phyloP scores from a whole-genome alignment of 2,113 vertebrate species.

The Chionis minor region DNA sequence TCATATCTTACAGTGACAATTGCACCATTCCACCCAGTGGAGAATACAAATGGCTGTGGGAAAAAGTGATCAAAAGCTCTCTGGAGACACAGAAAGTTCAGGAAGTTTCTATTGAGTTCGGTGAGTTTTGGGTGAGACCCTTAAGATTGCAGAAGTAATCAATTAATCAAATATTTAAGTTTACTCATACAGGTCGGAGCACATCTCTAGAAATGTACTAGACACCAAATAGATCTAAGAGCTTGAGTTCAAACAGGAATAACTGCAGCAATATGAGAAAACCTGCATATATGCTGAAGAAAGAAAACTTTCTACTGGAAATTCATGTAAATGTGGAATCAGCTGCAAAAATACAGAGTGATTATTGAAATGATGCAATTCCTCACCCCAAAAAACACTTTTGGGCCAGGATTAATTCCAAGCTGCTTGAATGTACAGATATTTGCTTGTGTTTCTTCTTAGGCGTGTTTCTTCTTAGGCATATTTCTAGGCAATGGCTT shows the following conservation, averaged over 20 bases:
- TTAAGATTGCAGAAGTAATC: not conserved
- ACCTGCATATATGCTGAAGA: not conserved
- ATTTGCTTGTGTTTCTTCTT: not conserved
- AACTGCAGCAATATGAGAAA: not conserved
- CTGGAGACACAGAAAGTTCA: not conserved
- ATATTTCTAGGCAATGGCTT: not conserved
- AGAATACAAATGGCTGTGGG: not conserved
- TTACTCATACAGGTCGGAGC: not conserved
- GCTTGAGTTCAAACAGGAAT: not conserved
- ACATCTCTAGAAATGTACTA: not conserved
- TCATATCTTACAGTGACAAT: not conserved
- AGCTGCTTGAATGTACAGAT: not conserved
- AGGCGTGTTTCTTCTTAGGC: not conserved
- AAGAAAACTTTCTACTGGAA: not conserved
- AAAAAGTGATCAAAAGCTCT: not conserved
- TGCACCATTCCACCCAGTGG: not conserved
- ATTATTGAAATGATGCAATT: not conserved
- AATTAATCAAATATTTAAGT: not conserved
- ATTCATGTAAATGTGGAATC: not conserved
- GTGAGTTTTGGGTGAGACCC: not conserved
- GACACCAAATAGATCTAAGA: not conserved
- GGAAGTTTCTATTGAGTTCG: not conserved
- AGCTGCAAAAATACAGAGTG: not conserved
- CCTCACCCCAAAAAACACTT: rapidly evolving
- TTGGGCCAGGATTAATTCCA: not conserved